These are phyloP conservation scores for Penaeus chinensis DNA, from an alignment of 1,140 invertebrate species.

Conservation along the genomic window DNA sequence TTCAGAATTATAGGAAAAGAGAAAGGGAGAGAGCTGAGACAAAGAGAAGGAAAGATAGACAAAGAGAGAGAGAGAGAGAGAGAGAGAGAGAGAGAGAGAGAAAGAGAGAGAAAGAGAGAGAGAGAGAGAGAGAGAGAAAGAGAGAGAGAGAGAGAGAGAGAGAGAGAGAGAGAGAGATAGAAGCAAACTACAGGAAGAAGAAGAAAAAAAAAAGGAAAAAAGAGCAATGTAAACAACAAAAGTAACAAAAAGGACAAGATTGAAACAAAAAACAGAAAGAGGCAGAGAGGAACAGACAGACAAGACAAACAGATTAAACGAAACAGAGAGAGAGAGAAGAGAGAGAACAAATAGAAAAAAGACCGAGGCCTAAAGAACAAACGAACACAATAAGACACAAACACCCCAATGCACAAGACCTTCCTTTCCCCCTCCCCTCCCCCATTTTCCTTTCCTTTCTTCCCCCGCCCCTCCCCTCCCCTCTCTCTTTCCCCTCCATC, in stretches of 20 bases:
- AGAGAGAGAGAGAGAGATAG: conserved; percentile 19
- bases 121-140: conserved; percentile 37
- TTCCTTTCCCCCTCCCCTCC: neutral
- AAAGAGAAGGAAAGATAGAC: neutral
- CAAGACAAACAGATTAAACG: no score
- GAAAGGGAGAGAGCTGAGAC: neutral
- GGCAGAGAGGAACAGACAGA: no score
- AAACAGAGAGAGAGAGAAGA: no score
- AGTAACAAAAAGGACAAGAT: no score
- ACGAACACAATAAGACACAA: no score
- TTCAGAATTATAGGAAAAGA: no score
- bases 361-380: no score
- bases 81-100: conserved; percentile 6
- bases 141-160: conserved; percentile 36
- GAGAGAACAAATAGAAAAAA: no score
- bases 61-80: neutral
- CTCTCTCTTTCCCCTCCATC: neutral
- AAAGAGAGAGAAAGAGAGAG: conserved; percentile 24
- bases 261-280: no score
- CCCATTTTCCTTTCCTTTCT: neutral
- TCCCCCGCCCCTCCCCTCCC: neutral
- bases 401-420: neutral
- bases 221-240: no score
- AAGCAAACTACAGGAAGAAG: neutral
- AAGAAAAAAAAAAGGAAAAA: no score